Base-by-base conservation (phyloP, 2,888 invertebrate genomes). In the Serrognathus titanus region DNA sequence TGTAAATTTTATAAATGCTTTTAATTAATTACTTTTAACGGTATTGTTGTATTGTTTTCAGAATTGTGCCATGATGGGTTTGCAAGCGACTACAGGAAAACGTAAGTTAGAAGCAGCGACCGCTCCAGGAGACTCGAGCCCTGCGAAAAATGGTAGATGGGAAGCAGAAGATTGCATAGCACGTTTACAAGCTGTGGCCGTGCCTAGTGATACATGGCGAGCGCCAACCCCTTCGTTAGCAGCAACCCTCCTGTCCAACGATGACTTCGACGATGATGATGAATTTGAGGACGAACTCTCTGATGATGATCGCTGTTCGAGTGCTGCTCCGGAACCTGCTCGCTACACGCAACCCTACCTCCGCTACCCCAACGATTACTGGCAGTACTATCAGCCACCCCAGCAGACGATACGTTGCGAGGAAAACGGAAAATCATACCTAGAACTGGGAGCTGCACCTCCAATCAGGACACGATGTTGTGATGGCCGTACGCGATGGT, bases 371-470 rank as follows among this genome's bases (percentile, higher is more conserved):
- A 65, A 63, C 49, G 76, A 77, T 58, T 75, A 76, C 59, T 78
- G 77, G 76, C 76, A 83, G 68, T 76, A 78, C 69, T 77, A 78
- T 69, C 81, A 82, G 71, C 80, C 81, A 3, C 80, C 81, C 51
- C 87, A 86, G 75, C 90, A 90, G 76, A 92, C 92, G 71, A 93
- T 93, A 75, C 86, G 92, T 63, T 85, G 88, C 67, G 93, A 92
- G 69, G 92, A 92, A 78, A 93, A 93, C 77, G 93, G 93, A 71
- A 93, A 93, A 79, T 91, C 90, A 65, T 93, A 93, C 80, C 81
- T 93, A 73, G 92, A 93, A 79, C 81, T 93, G 63, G 93, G 92
- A 69, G 88, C 86, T 67, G 83, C 85, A 24, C 75, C 75, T 20
- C 67, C 70, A 12, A 69, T 74, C 61, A 66, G 74, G 57, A 70